Conservation (phyloP, 2,888 invertebrate genomes). For the Deroplatys truncata region DNA sequence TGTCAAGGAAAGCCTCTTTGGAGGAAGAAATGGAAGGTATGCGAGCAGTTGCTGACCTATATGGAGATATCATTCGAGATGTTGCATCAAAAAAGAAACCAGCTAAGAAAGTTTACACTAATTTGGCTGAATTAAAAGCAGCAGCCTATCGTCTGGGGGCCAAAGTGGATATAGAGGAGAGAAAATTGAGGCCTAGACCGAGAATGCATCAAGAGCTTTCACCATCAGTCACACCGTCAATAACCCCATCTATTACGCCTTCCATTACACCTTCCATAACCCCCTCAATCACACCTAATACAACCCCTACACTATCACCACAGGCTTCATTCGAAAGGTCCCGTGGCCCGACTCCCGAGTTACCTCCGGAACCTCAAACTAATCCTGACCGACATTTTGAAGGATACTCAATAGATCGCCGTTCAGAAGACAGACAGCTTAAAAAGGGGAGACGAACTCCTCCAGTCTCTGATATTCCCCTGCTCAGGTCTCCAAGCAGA, state of each 20-base stretch:
- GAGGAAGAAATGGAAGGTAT: constrained; percentile 58
- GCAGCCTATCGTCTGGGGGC: constrained; percentile 52
- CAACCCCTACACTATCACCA: background rate
- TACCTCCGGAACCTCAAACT: background rate
- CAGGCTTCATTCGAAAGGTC: background rate
- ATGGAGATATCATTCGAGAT: constrained; percentile 73
- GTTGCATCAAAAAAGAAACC: constrained; percentile 59
- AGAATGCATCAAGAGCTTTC: background rate
- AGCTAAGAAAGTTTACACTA: constrained; percentile 53
- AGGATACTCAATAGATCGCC: background rate
- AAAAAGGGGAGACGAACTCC: background rate
- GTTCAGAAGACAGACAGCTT: background rate
- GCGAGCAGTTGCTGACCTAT: constrained; percentile 70
- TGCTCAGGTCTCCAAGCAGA: background rate
- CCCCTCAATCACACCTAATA: background rate
- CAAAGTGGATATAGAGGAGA: constrained; percentile 25
- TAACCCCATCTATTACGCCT: background rate
- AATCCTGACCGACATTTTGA: background rate
- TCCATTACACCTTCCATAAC: background rate
- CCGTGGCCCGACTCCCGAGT: background rate
- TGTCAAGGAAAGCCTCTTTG: constrained; percentile 38
- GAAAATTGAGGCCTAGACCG: background rate
- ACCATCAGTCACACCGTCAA: background rate
- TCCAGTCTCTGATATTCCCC: background rate
- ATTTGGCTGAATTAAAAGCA: constrained; percentile 58